Evolutionary conservation across 1,140 invertebrate species (phyloP), one percentile per base, ranked within the genome.

Genomic region (Laupala kohalensis): DNA sequence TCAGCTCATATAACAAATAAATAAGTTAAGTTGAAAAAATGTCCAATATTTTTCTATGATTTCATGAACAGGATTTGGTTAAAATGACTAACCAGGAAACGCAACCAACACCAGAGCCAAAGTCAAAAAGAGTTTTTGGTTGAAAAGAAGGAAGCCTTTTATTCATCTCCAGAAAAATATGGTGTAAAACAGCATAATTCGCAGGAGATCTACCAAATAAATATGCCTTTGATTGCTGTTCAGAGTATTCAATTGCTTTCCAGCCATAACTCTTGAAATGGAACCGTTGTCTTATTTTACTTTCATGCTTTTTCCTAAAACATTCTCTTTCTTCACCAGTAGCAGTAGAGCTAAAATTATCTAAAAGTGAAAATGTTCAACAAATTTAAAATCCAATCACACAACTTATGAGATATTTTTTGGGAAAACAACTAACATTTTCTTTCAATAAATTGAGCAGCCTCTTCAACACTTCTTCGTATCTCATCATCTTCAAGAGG

Each of bases 41-140:
- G n/a, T n/a, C n/a, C n/a, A n/a, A n/a, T n/a, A n/a, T n/a, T n/a
- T n/a, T n/a, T n/a, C n/a, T n/a, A n/a, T n/a, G n/a, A n/a, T n/a
- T n/a, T n/a, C n/a, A n/a, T n/a, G n/a, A n/a, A n/a, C n/a, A n/a
- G n/a, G n/a, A n/a, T n/a, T n/a, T n/a, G n/a, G n/a, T n/a, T n/a
- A 1, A 53, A 53, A 53, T 2, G 9, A 53, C 78, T 81, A 78
- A 90, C 90, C 94, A 96, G 53, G 88, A 87, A 0, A 87, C 89
- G 28, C 92, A 91, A 3, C 94, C 94, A 65, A 94, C 80, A 19
- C 94, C 95, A 66, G 94, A 95, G 6, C 95, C 95, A 82, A 95
- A 96, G 81, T 97, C 94, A 78, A 95, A 91, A 70, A 94, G 84
- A 71, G 88, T 89, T 72, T 82, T 81, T 0, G 94, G 94, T 65